phyloP scores from a whole-genome alignment of 2,888 invertebrate species.

The Quadriops clusia region DNA sequence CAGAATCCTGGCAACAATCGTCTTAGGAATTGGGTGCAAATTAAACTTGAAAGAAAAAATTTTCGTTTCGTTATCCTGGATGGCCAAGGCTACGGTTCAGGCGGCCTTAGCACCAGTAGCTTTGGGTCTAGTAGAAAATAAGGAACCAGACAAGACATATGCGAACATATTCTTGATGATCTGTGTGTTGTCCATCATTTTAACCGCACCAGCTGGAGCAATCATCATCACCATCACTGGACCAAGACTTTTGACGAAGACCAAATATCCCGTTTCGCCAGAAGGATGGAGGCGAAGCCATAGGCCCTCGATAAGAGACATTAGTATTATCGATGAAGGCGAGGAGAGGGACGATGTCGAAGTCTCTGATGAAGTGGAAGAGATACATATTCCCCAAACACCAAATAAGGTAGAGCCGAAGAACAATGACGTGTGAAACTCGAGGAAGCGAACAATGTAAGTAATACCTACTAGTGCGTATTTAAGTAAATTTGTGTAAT shows the following conservation, averaged over 20 bases:
- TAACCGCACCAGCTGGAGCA: slow-evolving; percentile 77
- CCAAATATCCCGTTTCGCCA: slow-evolving; percentile 56
- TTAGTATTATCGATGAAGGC: slow-evolving; percentile 76
- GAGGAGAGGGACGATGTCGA: slow-evolving; percentile 38
- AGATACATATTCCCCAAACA: too few species aligned
- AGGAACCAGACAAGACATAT: slow-evolving; percentile 40
- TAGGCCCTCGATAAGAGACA: slow-evolving; percentile 73
- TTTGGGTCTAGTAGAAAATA: slow-evolving; percentile 47
- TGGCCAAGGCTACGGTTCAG: slow-evolving; percentile 95
- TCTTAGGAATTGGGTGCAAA: slow-evolving; percentile 62
- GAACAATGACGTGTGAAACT: too few species aligned
- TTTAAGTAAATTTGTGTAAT: too few species aligned
- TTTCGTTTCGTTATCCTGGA: slow-evolving; percentile 84
- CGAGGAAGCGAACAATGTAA: too few species aligned
- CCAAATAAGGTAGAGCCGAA: too few species aligned
- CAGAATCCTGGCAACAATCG: slow-evolving; percentile 54
- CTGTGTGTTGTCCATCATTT: slow-evolving; percentile 68
- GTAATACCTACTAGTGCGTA: too few species aligned
- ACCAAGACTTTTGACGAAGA: slow-evolving; percentile 64
- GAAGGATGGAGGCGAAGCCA: slow-evolving; percentile 73
- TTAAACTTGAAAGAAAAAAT: slow-evolving; percentile 81
- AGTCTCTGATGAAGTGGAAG: too few species aligned
- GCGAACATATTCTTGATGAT: slow-evolving; percentile 63
- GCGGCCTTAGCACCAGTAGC: slow-evolving; percentile 74
- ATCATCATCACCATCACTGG: slow-evolving; percentile 71